Conservation (phyloP, 2,888 invertebrate species). For the Heliconius hortense region DNA sequence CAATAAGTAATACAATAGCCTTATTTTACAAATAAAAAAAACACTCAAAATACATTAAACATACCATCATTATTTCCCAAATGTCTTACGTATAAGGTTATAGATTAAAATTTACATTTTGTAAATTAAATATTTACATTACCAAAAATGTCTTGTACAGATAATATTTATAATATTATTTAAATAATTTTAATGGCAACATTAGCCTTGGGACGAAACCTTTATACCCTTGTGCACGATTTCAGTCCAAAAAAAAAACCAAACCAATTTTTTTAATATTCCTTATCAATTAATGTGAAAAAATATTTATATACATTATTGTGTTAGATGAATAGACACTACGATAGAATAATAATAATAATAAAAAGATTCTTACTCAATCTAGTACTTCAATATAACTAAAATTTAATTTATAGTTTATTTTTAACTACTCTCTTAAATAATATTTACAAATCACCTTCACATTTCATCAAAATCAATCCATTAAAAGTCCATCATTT, state of each 20-base stretch:
- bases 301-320: constrained; percentile 14
- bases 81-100: neutral
- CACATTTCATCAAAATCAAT: neutral
- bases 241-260: neutral
- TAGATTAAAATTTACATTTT: constrained; percentile 9
- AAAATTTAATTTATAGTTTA: neutral
- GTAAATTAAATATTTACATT: neutral
- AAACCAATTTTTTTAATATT: neutral
- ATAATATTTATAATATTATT: constrained; percentile 5
- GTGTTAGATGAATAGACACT: neutral
- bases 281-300: neutral
- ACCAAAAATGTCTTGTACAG: constrained; percentile 1
- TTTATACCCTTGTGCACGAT: constrained; percentile 20
- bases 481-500: neutral
- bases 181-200: constrained; percentile 4
- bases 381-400: neutral
- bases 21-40: neutral
- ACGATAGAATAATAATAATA: neutral
- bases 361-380: neutral
- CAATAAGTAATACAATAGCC: constrained; percentile 1
- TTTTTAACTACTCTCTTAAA: neutral
- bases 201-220: constrained; percentile 5
- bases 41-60: neutral
- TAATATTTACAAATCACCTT: constrained; percentile 10
- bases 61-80: neutral